Percentiles rank a stretch among this genome's conserved stretches.
Conservation (phyloP, 2,888 invertebrate genomes). For the Cepaea hortensis region DNA sequence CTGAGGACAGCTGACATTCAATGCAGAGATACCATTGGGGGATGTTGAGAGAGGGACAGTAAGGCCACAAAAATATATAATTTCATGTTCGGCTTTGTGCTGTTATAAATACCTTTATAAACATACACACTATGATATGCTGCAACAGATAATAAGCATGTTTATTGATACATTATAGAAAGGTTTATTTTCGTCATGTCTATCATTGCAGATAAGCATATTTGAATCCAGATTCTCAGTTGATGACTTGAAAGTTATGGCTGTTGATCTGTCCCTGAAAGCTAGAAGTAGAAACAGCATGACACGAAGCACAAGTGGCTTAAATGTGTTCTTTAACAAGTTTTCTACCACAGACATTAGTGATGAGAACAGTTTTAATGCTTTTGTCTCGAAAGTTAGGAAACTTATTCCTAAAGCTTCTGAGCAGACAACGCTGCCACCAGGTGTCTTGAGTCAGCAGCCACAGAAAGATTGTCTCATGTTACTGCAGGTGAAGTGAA, state of each 20-base stretch:
- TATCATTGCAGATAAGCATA: neutral
- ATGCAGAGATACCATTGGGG: no score
- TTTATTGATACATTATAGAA: no score
- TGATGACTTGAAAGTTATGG: neutral
- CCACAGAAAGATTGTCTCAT: neutral
- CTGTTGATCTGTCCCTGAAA: neutral
- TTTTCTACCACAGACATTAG: neutral
- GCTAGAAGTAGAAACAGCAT: neutral
- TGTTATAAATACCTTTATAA: no score
- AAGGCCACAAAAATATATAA: no score
- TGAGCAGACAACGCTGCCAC: neutral
- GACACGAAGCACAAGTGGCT: neutral
- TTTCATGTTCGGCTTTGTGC: no score
- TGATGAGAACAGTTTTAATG: constrained; percentile 15
- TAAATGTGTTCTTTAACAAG: constrained; percentile 4
- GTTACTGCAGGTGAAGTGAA: neutral
- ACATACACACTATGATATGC: no score
- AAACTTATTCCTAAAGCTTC: neutral
- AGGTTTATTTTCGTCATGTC: no score
- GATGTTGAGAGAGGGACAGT: no score
- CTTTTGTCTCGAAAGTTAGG: neutral
- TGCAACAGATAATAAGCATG: no score
- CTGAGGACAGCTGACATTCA: no score
- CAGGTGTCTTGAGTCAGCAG: neutral
- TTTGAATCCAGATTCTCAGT: constrained; percentile 1